Conservation (phyloP, 2,888 invertebrate genomes). For the Lissonota sp. region DNA sequence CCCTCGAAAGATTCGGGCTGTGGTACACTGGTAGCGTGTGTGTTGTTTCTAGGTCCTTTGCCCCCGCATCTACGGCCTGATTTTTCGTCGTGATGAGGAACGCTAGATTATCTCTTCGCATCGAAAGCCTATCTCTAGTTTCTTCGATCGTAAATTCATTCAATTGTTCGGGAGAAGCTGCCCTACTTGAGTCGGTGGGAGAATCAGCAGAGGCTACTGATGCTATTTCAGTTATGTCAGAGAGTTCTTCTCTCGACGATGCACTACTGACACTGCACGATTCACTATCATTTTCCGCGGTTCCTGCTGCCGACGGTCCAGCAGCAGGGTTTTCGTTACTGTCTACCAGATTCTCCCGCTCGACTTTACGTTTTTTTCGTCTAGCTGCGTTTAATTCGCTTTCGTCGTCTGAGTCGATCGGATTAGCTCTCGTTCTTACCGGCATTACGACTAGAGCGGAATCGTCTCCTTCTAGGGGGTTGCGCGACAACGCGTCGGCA, state of each 20-base stretch:
- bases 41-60: not conserved
- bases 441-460: too few species aligned
- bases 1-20: not conserved
- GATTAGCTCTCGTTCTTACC: too few species aligned
- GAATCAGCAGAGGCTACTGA: not conserved
- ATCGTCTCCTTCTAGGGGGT: not conserved
- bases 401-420: too few species aligned
- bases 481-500: slow-evolving; percentile 36
- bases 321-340: too few species aligned
- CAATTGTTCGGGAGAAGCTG: not conserved
- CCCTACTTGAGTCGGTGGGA: not conserved
- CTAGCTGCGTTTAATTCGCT: too few species aligned
- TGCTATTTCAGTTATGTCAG: not conserved
- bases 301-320: too few species aligned
- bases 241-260: too few species aligned
- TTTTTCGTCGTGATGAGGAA: not conserved
- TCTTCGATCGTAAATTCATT: not conserved
- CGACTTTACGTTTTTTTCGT: too few species aligned
- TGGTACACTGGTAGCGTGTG: not conserved
- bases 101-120: slow-evolving; percentile 24
- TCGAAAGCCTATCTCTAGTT: slow-evolving; percentile 18
- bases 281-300: too few species aligned
- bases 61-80: slow-evolving; percentile 16
- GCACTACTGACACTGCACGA: too few species aligned
- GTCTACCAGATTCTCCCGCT: too few species aligned